Percentiles rank a stretch among this genome's conserved stretches.
Evolutionary conservation across 2,888 invertebrate species (phyloP).

Genomic region (Dryomyza anilis): DNA sequence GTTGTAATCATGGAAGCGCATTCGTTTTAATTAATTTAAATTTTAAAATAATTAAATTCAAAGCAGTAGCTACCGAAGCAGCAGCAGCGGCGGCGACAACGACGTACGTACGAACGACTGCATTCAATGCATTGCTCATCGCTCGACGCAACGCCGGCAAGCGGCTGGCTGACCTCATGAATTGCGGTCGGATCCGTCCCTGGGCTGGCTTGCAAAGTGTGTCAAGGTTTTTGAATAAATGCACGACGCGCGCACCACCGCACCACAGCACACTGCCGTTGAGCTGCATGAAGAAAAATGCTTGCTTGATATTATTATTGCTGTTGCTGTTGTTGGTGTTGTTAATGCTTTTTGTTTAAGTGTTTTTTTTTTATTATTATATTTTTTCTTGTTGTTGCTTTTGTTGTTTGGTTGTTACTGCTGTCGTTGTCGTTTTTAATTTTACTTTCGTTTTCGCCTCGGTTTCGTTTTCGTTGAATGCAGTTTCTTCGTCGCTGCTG

Average conservation of each 20-base stretch:
- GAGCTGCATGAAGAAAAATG: neutral
- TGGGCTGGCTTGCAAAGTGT: slow-evolving; percentile 54
- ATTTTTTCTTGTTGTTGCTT: slow-evolving; percentile 23
- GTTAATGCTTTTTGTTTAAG: neutral
- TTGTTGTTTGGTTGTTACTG: no score
- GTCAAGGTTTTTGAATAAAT: slow-evolving; percentile 53
- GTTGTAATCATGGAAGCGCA: slow-evolving; percentile 14
- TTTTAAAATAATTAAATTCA: slow-evolving; percentile 1
- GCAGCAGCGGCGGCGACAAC: no score
- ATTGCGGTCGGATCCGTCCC: slow-evolving; percentile 57
- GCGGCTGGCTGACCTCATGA: slow-evolving; percentile 43
- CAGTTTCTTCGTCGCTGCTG: neutral
- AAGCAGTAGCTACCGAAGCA: neutral
- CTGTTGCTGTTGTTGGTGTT: neutral
- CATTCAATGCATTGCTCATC: neutral
- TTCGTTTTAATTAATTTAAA: neutral
- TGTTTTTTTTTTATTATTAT: slow-evolving; percentile 2
- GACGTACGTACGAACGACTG: no score
- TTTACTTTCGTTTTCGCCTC: slow-evolving; percentile 30
- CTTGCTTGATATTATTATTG: slow-evolving; percentile 5
- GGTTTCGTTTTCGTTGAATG: slow-evolving; percentile 17
- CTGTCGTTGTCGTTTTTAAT: slow-evolving; percentile 42
- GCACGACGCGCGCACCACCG: slow-evolving; percentile 2
- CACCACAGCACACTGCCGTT: no score
- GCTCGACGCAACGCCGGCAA: slow-evolving; percentile 24